phyloP scores from a whole-genome alignment of 1,140 invertebrate genomes.

The Armadillidium nasatum region DNA sequence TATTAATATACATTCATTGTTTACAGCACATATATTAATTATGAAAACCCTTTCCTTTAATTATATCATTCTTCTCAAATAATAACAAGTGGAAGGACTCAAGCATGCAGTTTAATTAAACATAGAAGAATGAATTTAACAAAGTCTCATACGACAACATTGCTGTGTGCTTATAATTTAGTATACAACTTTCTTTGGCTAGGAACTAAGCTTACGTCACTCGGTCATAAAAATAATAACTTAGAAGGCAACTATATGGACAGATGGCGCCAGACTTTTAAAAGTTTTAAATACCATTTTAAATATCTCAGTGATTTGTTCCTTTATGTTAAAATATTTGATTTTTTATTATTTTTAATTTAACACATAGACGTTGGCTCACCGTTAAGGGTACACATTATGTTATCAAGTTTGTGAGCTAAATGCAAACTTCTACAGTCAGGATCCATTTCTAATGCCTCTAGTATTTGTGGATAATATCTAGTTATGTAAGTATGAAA shows the following conservation, averaged over 20 bases:
- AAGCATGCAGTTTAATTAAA: conserved; percentile 30
- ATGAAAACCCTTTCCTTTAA: no score
- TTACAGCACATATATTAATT: conserved; percentile 14
- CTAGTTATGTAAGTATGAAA: conserved; percentile 91
- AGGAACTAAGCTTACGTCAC: conserved; percentile 37
- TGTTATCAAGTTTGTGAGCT: conserved; percentile 44
- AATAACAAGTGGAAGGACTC: conserved; percentile 36
- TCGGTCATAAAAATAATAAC: conserved; percentile 13
- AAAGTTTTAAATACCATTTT: no score
- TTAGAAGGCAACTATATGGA: conserved; percentile 32
- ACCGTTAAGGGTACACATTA: conserved; percentile 43
- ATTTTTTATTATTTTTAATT: conserved; percentile 1
- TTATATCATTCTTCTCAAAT: neutral
- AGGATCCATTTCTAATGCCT: conserved; percentile 61
- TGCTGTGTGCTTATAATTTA: conserved; percentile 27
- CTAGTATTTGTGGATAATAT: conserved; percentile 80
- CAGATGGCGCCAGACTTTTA: neutral
- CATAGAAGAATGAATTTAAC: conserved; percentile 32
- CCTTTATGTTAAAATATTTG: neutral
- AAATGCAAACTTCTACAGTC: conserved; percentile 43
- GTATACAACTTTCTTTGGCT: conserved; percentile 40
- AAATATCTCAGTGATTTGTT: neutral
- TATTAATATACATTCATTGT: neutral
- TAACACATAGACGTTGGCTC: conserved; percentile 45
- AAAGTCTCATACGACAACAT: conserved; percentile 20